Evolutionary conservation across 2,888 invertebrate species (phyloP), one percentile per base, ranked within the genome.

Genomic region (Lottia gigantea): DNA sequence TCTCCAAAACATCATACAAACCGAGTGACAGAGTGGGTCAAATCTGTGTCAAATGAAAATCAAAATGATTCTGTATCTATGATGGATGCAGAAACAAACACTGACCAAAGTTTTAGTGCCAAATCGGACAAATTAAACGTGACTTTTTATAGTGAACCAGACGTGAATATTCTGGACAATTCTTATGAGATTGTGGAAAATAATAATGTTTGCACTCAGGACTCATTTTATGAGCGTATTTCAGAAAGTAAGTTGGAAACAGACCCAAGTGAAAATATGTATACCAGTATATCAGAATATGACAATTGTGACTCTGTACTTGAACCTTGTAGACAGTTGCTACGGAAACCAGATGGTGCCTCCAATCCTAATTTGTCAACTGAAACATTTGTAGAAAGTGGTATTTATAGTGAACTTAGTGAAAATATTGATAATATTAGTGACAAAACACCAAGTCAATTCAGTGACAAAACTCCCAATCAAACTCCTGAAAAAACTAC

Each of bases 321-420:
- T 19, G 78, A 76, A 49, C 67, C 77, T 15, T 68, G 72, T 40
- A 68, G 65, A 49, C 73, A 72, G 15, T 64, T 77, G 49, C 80
- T 80, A 26, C 73, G 85, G 62, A 83, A 82, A 90, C 96, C 96
- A 7, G 96, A 96, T 83, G 96, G 96, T 64, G 95, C 96, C 67
- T 96, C 96, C 31, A 96, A 96, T 91, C 96, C 96, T 23, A 95
- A 95, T 90, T 91, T 96, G 82, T 75, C 77, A 23, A 78, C 78
- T 73, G 82, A 80, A 74, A 73, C 76, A 55, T 79, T 73, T 45
- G 40, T 70, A 16, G 68, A 74, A 46, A 67, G 62, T 4, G 55
- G 11, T 23, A 55, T 55, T 55, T 3, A 19, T 23, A 55, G 55
- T 55, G 55, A 55, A 14, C 55, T 23, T 55, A 55, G 23, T 55